Evolutionary conservation across 2,113 vertebrate genomes (phyloP).

Genomic region (Fulmarus glacialis): DNA sequence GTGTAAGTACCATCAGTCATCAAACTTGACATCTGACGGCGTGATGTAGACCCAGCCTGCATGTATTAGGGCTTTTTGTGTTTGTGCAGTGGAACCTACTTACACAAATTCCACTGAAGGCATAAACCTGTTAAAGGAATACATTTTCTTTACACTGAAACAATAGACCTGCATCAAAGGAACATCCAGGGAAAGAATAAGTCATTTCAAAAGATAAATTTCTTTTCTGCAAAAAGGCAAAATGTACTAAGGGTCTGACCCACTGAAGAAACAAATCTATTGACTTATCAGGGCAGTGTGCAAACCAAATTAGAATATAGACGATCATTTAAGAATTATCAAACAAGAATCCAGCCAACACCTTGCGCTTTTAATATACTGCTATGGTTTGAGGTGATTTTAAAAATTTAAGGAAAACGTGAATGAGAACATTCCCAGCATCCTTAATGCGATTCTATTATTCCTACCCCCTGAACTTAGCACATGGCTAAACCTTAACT

Average conservation of each 20-base stretch:
- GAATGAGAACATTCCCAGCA: background rate
- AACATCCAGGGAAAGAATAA: slow-evolving; percentile 66
- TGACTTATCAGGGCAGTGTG: background rate
- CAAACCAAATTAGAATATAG: slow-evolving; percentile 6
- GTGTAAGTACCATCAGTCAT: slow-evolving; percentile 81
- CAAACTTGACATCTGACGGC: slow-evolving; percentile 76
- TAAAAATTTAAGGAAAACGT: background rate
- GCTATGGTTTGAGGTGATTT: background rate
- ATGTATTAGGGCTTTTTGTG: slow-evolving; percentile 81
- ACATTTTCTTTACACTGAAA: slow-evolving; percentile 75
- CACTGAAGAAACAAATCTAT: background rate
- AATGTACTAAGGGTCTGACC: slow-evolving; percentile 16
- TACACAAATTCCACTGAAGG: slow-evolving; percentile 76
- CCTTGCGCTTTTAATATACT: background rate
- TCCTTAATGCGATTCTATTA: background rate
- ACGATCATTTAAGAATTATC: background rate
- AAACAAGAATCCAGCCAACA: background rate
- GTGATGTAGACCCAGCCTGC: slow-evolving; percentile 73
- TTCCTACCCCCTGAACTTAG: background rate
- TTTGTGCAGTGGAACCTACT: slow-evolving; percentile 79
- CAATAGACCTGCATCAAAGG: slow-evolving; percentile 72
- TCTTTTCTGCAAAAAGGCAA: slow-evolving; percentile 20
- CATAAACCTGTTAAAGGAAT: slow-evolving; percentile 77
- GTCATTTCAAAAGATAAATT: slow-evolving; percentile 57
- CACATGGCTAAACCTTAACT: background rate